A percentile compares a stretch with the other conserved stretches of the same genome.
phyloP scores from a whole-genome alignment of 2,797 vertebrate genomes.

The Epinephelus malabaricus region DNA sequence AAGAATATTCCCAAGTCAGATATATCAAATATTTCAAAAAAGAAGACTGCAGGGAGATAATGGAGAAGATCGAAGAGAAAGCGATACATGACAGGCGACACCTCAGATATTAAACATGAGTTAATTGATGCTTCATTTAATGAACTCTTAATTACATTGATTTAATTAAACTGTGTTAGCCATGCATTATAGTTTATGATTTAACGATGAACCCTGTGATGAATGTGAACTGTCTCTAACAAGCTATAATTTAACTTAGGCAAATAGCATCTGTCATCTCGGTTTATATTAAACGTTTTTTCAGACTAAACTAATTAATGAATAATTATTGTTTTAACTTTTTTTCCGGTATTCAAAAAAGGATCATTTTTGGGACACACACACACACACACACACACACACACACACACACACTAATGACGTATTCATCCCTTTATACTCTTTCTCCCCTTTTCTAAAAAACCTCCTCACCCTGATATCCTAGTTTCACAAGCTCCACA shows the following conservation, averaged over 20 bases:
- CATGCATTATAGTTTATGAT: background rate
- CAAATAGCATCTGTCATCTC: background rate
- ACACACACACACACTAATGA: no score
- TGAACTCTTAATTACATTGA: background rate
- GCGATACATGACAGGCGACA: background rate
- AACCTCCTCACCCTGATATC: constrained; percentile 27
- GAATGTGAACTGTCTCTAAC: background rate
- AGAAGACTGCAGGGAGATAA: background rate
- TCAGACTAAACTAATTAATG: background rate
- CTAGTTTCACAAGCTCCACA: constrained; percentile 71
- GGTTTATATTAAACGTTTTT: background rate
- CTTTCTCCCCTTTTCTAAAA: constrained; percentile 25
- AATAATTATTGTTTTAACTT: background rate
- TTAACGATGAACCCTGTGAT: background rate
- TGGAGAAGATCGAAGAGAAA: background rate
- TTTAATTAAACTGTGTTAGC: constrained; percentile 2
- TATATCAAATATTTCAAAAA: background rate
- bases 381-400: no score
- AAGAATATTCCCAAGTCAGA: background rate
- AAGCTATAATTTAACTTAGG: constrained; percentile 7
- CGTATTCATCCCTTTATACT: constrained; percentile 5
- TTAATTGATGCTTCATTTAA: background rate
- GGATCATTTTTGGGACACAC: background rate
- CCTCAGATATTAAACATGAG: background rate
- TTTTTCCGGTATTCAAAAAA: background rate